Evolutionary conservation across 2,888 invertebrate genomes (phyloP), one percentile per base, ranked within the genome.

Genomic region (Drosophila nigricruria): DNA sequence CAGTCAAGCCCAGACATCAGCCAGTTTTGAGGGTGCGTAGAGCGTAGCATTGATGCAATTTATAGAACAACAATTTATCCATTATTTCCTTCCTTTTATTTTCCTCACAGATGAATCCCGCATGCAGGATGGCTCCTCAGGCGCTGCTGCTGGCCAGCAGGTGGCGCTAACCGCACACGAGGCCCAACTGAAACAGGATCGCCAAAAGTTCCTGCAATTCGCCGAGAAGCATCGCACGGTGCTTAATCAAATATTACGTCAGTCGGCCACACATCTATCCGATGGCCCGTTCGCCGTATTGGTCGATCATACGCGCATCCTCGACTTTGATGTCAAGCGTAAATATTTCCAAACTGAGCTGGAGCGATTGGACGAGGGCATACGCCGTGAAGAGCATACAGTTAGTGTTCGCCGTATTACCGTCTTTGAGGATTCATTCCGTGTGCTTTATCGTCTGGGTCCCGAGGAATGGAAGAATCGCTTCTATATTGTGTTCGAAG

Each of bases 401-500:
- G 96, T 98, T 0, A 97, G 97, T 92, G 97, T 98, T 3, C 94
- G 96, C 36, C 94, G 97, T 69, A 95, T 95, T 61, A 95, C 96
- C 81, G 96, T 98, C 3, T 98, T 98, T 91, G 97, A 97, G 92
- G 97, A 98, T 90, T 97, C 97, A 0, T 98, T 97, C 93, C 94
- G 97, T 61, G 97, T 97, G 89, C 93, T 98, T 54, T 97, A 97
- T 91, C 94, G 97, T 40, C 94, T 97, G 57, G 94, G 96, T 43
- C 95, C 96, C 0, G 96, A 97, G 88, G 97, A 98, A 91, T 98
- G 98, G 98, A 97, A 97, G 91, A 97, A 97, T 92, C 94, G 97
- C 53, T 97, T 98, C 92, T 97, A 97, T 91, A 97, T 98, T 88
- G 97, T 97, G 0, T 98, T 98, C 92, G 97, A 97, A 95, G 97